Base-by-base conservation (phyloP, 2,888 invertebrate genomes). In the Trilocha varians region DNA sequence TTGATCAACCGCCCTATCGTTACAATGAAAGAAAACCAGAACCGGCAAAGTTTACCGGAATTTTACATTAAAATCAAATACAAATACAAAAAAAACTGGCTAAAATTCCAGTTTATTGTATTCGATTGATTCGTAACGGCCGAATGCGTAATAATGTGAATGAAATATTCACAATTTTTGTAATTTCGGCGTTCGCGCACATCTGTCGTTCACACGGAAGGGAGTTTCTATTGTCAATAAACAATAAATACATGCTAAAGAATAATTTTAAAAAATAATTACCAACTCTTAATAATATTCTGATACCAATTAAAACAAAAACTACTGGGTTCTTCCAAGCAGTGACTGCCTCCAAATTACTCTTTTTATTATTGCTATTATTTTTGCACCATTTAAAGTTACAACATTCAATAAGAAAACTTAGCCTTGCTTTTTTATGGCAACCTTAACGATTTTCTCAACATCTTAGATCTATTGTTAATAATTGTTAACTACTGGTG, bases 111-210 rank as follows among this genome's bases (percentile, higher is more conserved):
- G 66, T 75, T 74, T 67, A 80, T 84, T 85, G 85, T 83, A 66
- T 72, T 55, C 73, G 75, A 77, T 78, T 78, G 84, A 85, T 85
- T 85, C 76, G 85, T 84, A 85, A 85, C 85, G 85, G 84, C 76
- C 85, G 75, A 85, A 66, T 67, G 76, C 66, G 70, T 65, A 70
- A 74, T 84, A 80, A 83, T 80, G 72, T 67, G 74, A 77, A 78
- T 74, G 75, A 78, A 83, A 85, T 84, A 85, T 85, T 84, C 85
- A 82, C 78, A 70, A 79, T 78, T 78, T 84, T 74, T 71, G 69
- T 78, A 80, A 79, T 76, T 79, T 75, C 66, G 66, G 51, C 63
- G 65, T 62, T 59, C 48, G 55, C 72, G 73, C 74, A 78, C 84
- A 85, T 80, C 85, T 84, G 83, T 78, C 83, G 78, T 66, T 73